Evolutionary conservation across 2,113 vertebrate species (phyloP).

Genomic region (Manacus vitellinus): DNA sequence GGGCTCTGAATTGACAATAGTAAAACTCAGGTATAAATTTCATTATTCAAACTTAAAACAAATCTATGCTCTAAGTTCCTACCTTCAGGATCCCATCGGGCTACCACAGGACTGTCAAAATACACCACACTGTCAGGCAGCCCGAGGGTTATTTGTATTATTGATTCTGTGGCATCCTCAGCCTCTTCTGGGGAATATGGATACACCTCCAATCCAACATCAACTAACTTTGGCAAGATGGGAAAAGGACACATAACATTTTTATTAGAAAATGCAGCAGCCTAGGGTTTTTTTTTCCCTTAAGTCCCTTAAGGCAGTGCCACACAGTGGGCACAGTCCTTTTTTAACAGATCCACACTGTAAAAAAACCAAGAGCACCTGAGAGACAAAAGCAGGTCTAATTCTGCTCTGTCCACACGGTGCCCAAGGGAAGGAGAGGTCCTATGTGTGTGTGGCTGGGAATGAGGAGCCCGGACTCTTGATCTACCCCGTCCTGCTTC

Average conservation of each 20-base stretch:
- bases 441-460: fast-evolving
- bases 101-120: constrained; percentile 81
- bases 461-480: fast-evolving
- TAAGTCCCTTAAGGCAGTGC: background rate
- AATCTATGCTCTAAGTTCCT: background rate
- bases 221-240: constrained; percentile 67
- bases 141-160: constrained; percentile 74
- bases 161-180: constrained; percentile 24
- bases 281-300: background rate
- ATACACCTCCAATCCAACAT: constrained; percentile 75
- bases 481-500: background rate
- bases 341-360: background rate
- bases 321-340: background rate
- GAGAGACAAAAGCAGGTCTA: background rate
- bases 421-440: background rate
- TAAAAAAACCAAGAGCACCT: background rate
- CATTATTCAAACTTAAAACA: background rate
- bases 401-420: background rate
- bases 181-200: constrained; percentile 68
- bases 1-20: background rate
- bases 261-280: background rate
- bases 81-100: constrained; percentile 86
- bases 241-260: background rate
- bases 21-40: background rate
- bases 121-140: constrained; percentile 76